Evolutionary conservation across 2,797 vertebrate genomes (phyloP).

Genomic region (Spinus pinus): DNA sequence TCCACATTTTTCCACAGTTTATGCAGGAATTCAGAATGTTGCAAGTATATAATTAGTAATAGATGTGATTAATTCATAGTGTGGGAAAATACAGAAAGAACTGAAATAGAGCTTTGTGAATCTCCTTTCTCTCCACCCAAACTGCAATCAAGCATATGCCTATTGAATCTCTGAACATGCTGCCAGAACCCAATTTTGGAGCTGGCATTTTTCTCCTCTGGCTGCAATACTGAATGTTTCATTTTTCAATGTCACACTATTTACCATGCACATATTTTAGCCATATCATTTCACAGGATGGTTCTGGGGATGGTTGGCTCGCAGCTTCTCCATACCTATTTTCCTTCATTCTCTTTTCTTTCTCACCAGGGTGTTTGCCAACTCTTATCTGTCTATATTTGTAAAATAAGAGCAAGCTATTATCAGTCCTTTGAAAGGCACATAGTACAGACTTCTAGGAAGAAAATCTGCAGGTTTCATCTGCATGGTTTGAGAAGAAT

Average conservation of each 20-base stretch:
- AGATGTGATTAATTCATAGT: slow-evolving; percentile 72
- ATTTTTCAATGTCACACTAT: slow-evolving; percentile 58
- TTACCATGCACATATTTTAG: slow-evolving; percentile 59
- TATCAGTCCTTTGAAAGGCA: background rate
- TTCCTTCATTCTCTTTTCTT: background rate
- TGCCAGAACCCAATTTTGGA: slow-evolving; percentile 52
- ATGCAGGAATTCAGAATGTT: slow-evolving; percentile 68
- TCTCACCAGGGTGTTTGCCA: background rate
- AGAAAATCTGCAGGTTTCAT: slow-evolving; percentile 1
- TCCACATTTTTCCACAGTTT: slow-evolving; percentile 70
- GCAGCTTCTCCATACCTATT: background rate
- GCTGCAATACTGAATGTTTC: slow-evolving; percentile 34
- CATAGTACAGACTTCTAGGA: background rate
- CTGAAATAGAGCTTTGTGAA: slow-evolving; percentile 38
- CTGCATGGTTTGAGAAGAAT: background rate
- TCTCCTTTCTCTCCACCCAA: slow-evolving; percentile 46
- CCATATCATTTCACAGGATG: slow-evolving; percentile 25
- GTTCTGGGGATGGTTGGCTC: slow-evolving; percentile 24
- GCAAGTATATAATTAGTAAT: slow-evolving; percentile 71
- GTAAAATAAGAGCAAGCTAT: background rate
- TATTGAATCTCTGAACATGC: slow-evolving; percentile 22
- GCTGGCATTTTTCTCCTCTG: slow-evolving; percentile 41
- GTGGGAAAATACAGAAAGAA: slow-evolving; percentile 63
- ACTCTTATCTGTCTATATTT: background rate
- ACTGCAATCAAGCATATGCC: slow-evolving; percentile 34